A percentile compares a stretch with the other conserved stretches of the same genome.
These are phyloP conservation scores for Habrosyne pyritoides DNA, from an alignment of 2,888 invertebrate species.

Conservation along the genomic window DNA sequence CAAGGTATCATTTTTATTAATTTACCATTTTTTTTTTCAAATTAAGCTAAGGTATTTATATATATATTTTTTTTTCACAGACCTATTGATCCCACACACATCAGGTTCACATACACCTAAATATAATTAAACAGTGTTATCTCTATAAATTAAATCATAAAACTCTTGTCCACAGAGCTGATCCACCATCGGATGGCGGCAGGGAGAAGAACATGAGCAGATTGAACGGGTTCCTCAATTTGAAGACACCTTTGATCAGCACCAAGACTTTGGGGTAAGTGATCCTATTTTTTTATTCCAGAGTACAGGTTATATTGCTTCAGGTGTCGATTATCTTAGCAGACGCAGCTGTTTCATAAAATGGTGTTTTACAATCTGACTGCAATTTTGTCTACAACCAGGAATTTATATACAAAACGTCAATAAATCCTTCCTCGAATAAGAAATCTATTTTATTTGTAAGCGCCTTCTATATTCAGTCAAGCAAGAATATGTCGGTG, in stretches of 20 bases:
- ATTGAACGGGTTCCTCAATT: constrained; percentile 86
- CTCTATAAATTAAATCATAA: constrained; percentile 22
- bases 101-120: too few relatives aligned
- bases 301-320: neutral
- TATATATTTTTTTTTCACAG: too few relatives aligned
- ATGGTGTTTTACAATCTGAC: neutral
- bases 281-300: neutral
- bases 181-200: constrained; percentile 62
- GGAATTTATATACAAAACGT: too few relatives aligned
- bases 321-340: too few relatives aligned
- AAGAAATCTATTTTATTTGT: too few relatives aligned
- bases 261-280: constrained; percentile 90
- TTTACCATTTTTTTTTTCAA: too few relatives aligned
- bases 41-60: too few relatives aligned
- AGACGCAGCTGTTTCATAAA: too few relatives aligned
- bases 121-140: too few relatives aligned
- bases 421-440: too few relatives aligned
- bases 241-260: constrained; percentile 89
- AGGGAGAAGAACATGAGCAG: constrained; percentile 82
- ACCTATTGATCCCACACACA: too few relatives aligned
- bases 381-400: neutral
- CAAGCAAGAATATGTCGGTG: neutral
- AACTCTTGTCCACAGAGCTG: constrained; percentile 61
- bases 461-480: neutral
- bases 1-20: neutral